A percentile compares a stretch with the other conserved stretches of the same genome.
phyloP scores from a whole-genome alignment of 2,888 invertebrate species.

The Synergus japonicus region DNA sequence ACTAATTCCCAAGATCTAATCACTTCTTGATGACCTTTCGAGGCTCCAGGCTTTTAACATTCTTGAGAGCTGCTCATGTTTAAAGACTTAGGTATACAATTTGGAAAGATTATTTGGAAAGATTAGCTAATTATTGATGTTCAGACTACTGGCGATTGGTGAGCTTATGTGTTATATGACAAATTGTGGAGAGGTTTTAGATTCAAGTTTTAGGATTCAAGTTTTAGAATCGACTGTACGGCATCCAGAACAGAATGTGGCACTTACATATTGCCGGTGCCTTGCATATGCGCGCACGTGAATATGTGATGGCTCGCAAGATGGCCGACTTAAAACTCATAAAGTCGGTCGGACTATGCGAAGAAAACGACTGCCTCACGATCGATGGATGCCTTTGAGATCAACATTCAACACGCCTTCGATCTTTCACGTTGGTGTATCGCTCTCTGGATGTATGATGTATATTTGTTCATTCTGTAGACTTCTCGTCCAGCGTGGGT shows the following conservation, averaged over 20 bases:
- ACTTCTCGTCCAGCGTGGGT: conserved; percentile 56
- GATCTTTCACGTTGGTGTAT: conserved; percentile 48
- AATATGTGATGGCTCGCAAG: conserved; percentile 74
- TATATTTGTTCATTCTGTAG: not conserved
- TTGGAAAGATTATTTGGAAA: too few species aligned
- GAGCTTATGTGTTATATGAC: not conserved
- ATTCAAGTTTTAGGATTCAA: conserved; percentile 59
- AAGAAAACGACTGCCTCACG: conserved; percentile 61
- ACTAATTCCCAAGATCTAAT: conserved; percentile 21
- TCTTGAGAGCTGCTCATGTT: not conserved
- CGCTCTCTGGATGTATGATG: not conserved
- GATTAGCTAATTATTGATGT: not conserved
- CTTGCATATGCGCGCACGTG: conserved; percentile 71
- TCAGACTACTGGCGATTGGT: not conserved
- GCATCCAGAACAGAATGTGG: conserved; percentile 68
- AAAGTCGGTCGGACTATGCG: conserved; percentile 69
- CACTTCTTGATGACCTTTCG: conserved; percentile 14
- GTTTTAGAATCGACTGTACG: conserved; percentile 71
- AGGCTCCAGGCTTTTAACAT: not conserved
- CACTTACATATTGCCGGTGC: conserved; percentile 73
- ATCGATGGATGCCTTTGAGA: conserved; percentile 69
- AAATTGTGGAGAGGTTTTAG: not conserved
- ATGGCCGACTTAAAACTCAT: conserved; percentile 77
- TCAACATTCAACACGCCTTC: conserved; percentile 58
- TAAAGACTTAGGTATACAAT: not conserved